Evolutionary conservation across 2,113 vertebrate genomes (phyloP), one percentile per base, ranked within the genome.

Genomic region (Camelus dromedarius): DNA sequence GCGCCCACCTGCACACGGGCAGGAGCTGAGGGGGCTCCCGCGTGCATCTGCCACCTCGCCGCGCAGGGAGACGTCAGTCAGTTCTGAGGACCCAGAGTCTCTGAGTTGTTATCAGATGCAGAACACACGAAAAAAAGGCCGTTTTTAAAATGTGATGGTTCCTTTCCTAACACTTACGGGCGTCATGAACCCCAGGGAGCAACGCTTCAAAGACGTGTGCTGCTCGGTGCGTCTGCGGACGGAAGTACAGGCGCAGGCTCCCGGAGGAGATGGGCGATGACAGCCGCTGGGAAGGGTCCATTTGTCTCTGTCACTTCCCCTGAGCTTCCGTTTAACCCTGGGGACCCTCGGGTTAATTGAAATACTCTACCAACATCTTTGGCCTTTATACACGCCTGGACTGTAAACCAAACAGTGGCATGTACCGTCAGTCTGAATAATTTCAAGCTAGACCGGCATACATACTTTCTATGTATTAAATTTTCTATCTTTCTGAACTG

Each of bases 301-400:
- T 97, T 89, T 80, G 32, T 96, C 93, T 91, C 42, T 96, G 91
- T 95, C 96, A 82, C 81, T 81, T 84, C 24, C 26, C 18, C 62
- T 52, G 28, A 80, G 52, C 48, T 86, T 67, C 60, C 64, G 70
- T 67, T 89, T 85, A 66, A 62, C 48, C 76, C 76, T 42, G 50
- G 26, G 80, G 83, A 87, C 84, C 84, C 5, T 8, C 1, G 28
- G 94, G 80, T 85, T 93, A 91, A 96, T 94, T 70, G 92, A 96
- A 96, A 52, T 84, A 91, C 73, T 56, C 4, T 32, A 42, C n/a
- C 13, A 28, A 60, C 15, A 38, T 42, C 62, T 42, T 88, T 91
- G 60, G 38, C 54, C 19, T 89, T 85, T 85, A 94, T 46, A 46
- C 18, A 83, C 14, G 3, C 18, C n/a, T 50, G n/a, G 50, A 56